Conservation (phyloP, 2,888 invertebrate genomes). For the Archaeoteleia sp. region DNA sequence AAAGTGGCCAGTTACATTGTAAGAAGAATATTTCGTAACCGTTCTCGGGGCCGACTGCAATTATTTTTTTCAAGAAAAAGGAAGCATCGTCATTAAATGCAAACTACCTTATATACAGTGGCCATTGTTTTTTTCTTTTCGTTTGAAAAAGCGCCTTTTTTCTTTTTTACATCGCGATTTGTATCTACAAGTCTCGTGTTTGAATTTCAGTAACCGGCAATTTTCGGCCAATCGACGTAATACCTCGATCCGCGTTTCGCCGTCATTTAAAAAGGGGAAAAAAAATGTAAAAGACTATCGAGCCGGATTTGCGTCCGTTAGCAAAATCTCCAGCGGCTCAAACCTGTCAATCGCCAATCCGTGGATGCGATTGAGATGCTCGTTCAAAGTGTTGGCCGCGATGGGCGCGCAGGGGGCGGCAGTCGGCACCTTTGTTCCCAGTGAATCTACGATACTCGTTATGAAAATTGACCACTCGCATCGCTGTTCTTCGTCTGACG, state of each 20-base stretch:
- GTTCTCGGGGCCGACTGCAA: slow-evolving; percentile 53
- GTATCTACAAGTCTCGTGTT: slow-evolving; percentile 43
- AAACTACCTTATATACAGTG: slow-evolving; percentile 48
- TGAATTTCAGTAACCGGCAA: slow-evolving; percentile 33
- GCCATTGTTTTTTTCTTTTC: slow-evolving; percentile 14
- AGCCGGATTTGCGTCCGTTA: slow-evolving; percentile 69
- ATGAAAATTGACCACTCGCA: slow-evolving; percentile 69
- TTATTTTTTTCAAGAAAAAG: slow-evolving; percentile 34
- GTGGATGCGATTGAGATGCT: slow-evolving; percentile 67
- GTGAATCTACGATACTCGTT: slow-evolving; percentile 60
- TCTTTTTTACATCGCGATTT: slow-evolving; percentile 42
- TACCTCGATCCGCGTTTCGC: slow-evolving; percentile 12
- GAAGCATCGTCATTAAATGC: slow-evolving; percentile 47
- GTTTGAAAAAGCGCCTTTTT: slow-evolving; percentile 4
- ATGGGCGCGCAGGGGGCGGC: slow-evolving; percentile 68
- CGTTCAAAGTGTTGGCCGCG: slow-evolving; percentile 63
- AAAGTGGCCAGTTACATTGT: slow-evolving; percentile 65
- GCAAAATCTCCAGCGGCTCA: slow-evolving; percentile 65
- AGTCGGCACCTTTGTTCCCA: slow-evolving; percentile 58
- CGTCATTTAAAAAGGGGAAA: not conserved
- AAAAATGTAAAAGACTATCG: slow-evolving; percentile 65
- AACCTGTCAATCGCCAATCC: slow-evolving; percentile 64
- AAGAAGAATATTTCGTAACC: slow-evolving; percentile 70
- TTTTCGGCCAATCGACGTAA: slow-evolving; percentile 32
- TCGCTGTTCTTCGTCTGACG: slow-evolving; percentile 60